Conservation (phyloP, 2,797 vertebrate genomes). For the Sebastes steindachneri region DNA sequence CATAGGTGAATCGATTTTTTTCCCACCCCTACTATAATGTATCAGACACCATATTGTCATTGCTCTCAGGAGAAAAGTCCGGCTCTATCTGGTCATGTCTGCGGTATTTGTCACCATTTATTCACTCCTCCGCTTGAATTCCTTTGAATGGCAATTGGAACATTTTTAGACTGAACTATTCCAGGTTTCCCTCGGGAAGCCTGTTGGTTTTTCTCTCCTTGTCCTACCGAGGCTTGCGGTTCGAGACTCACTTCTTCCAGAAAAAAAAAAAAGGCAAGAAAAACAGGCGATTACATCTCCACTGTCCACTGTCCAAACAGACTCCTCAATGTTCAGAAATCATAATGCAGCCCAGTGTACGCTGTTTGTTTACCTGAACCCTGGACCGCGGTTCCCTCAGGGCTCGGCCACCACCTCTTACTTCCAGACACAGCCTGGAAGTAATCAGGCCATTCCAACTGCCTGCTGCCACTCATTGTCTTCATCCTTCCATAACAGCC, state of each 20-base stretch:
- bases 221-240: constrained; percentile 70
- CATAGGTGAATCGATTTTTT: too few relatives aligned
- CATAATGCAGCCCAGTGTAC: constrained; percentile 49
- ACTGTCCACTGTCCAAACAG: constrained; percentile 62
- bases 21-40: not conserved
- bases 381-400: constrained; percentile 43
- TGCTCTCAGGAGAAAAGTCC: constrained; percentile 28
- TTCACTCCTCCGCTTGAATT: constrained; percentile 7
- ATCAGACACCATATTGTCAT: not conserved
- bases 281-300: constrained; percentile 52
- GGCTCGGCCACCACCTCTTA: constrained; percentile 53
- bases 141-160: constrained; percentile 44
- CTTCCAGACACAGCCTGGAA: constrained; percentile 65
- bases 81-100: constrained; percentile 23
- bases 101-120: constrained; percentile 27
- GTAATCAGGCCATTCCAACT: constrained; percentile 66
- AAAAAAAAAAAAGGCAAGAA: constrained; percentile 39
- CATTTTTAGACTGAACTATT: constrained; percentile 73
- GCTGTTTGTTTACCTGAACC: constrained; percentile 77
- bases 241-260: constrained; percentile 65
- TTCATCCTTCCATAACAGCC: constrained; percentile 60
- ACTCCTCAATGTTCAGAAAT: constrained; percentile 54
- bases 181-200: constrained; percentile 54
- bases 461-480: constrained; percentile 70
- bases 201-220: constrained; percentile 49